Base-by-base conservation (phyloP, 2,797 vertebrate species). In the Eptatretus atami region DNA sequence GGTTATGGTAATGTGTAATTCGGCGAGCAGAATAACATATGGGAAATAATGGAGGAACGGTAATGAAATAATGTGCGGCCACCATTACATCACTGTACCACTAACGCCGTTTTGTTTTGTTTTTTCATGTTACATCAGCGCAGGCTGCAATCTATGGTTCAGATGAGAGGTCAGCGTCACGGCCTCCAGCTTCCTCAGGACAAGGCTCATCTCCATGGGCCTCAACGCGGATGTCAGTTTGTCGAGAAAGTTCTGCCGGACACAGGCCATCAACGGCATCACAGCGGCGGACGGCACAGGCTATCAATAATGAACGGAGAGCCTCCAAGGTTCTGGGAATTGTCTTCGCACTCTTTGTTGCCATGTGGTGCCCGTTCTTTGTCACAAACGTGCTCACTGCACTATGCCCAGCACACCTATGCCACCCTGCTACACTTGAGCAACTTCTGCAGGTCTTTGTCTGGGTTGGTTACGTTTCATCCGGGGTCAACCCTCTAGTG, bases 331-430 rank as follows among this genome's bases (percentile, higher is more conserved):
- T 96, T 64, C 71, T 98, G 13, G 92, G 90, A 61, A 94, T 96
- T 1, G 88, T 98, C 13, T 98, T 98, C 73, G 80, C 84, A 64
- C 76, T 96, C 67, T 98, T 98, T 66, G 76, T 98, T 63, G 70
- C 95, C 68, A 96, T 96, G 92, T 98, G 92, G 92, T 93, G 88
- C 66, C 92, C 92, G 0, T 98, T 98, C 71, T 98, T 98, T 68
- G 83, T 98, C 65, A 98, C 92, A 54, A 98, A 98, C 44, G 69
- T 98, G 71, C 82, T 83, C 54, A 83, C 81, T 9, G 90, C 78
- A 66, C 75, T 95, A 54, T 96, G 90, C 70, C 57, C 57, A 2
- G 57, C 57, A 25, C 70, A 75, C 57, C 79, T 77, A 66, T 95
- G 90, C 55, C 76, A 80, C 12, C 65, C 69, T 63, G 70, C 71